Evolutionary conservation across 2,797 vertebrate species (phyloP).

Genomic region (Tinamus major): DNA sequence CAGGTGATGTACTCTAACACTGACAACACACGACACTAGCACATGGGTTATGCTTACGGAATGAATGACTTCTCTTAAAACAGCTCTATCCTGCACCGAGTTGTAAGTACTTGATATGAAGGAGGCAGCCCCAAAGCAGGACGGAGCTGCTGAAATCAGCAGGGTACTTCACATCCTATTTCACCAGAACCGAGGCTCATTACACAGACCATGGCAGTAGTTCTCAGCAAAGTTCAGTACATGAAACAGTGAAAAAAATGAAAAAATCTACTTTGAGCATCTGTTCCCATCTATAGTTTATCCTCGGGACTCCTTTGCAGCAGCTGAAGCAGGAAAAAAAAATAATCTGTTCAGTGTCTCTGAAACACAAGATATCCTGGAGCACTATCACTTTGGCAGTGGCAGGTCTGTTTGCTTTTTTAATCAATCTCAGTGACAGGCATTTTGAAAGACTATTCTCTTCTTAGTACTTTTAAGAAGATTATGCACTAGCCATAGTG

Average conservation of each 20-base stretch:
- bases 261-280: neutral
- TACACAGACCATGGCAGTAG: neutral
- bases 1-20: neutral
- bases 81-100: neutral
- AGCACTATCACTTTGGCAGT: neutral
- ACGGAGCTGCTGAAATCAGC: neutral
- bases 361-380: neutral
- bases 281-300: neutral
- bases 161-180: neutral
- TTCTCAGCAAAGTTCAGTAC: neutral
- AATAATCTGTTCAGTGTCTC: neutral
- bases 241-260: neutral
- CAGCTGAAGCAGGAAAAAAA: neutral
- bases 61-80: neutral
- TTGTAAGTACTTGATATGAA: neutral
- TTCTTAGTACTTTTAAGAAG: neutral
- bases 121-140: neutral
- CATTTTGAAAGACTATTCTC: neutral
- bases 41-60: neutral
- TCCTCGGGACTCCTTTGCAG: accelerated
- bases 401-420: neutral
- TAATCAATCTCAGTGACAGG: neutral
- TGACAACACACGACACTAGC: accelerated
- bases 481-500: neutral
- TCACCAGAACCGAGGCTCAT: neutral